Evolutionary conservation across 2,888 invertebrate genomes (phyloP).

Genomic region (Congeria kusceri): DNA sequence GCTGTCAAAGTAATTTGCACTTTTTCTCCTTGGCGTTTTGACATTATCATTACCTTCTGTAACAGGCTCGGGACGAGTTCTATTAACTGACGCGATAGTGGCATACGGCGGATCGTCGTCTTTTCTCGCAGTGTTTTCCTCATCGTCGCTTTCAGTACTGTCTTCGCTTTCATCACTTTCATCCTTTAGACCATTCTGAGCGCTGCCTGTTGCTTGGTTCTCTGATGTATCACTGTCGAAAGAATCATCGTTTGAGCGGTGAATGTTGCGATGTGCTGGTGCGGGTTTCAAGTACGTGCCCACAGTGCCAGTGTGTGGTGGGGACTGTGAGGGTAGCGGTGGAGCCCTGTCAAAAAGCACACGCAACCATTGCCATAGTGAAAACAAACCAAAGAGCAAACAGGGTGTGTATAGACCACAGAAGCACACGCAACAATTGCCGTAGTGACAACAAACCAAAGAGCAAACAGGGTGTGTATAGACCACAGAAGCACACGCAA

Average conservation of each 20-base stretch:
- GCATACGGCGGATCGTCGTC: slow-evolving; percentile 33
- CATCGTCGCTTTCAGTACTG: slow-evolving; percentile 1
- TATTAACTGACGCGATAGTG: slow-evolving; percentile 24
- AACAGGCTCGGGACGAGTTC: background rate
- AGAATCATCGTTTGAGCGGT: background rate
- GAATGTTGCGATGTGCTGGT: background rate
- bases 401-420: too few species aligned
- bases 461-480: too few species aligned
- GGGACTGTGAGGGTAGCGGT: slow-evolving; percentile 35
- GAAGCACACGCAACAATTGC: too few species aligned
- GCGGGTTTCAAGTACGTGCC: slow-evolving; percentile 38
- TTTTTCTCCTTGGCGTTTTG: slow-evolving; percentile 15
- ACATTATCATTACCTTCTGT: slow-evolving; percentile 34
- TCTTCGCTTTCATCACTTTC: background rate
- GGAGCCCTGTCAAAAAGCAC: slow-evolving; percentile 24
- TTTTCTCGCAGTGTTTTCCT: slow-evolving; percentile 13
- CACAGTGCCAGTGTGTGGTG: slow-evolving; percentile 22
- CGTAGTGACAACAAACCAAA: too few species aligned
- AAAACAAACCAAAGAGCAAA: too few species aligned
- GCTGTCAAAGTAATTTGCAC: slow-evolving; percentile 48
- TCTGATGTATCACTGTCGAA: background rate
- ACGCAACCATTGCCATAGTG: too few species aligned
- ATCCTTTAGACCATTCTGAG: background rate
- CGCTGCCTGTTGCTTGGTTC: background rate
- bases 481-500: too few species aligned